Evolutionary conservation across 2,888 invertebrate species (phyloP).

Genomic region (Lypha dubia): DNA sequence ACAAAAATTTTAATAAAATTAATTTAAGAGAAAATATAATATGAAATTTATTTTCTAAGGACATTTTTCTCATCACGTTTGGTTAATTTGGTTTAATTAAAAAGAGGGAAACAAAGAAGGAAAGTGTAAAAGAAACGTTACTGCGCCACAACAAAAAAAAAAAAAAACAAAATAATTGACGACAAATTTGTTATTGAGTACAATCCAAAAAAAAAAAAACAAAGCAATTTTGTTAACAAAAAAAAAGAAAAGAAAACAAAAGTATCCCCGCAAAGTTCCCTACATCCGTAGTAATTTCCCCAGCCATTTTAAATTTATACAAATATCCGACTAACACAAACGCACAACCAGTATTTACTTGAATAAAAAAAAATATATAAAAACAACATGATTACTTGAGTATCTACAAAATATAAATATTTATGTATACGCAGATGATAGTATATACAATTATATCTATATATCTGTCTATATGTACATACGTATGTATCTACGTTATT

Average conservation of each 20-base stretch:
- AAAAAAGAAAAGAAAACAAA: conserved; percentile 5
- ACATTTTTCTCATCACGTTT: conserved; percentile 3
- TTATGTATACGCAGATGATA: background rate
- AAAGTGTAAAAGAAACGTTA: background rate
- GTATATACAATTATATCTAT: background rate
- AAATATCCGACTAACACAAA: background rate
- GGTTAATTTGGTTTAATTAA: conserved; percentile 16
- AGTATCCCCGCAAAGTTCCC: background rate
- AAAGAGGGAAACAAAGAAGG: conserved; percentile 9
- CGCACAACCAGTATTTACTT: background rate
- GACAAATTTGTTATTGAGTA: conserved; percentile 1
- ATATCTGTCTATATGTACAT: background rate
- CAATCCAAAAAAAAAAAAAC: conserved; percentile 1
- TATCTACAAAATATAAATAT: background rate
- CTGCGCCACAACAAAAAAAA: conserved; percentile 13
- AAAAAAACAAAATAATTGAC: background rate
- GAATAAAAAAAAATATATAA: background rate
- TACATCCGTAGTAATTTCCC: background rate
- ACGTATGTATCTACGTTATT: background rate
- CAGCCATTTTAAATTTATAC: background rate
- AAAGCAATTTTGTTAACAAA: conserved; percentile 6
- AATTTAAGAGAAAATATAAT: background rate
- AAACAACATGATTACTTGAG: background rate
- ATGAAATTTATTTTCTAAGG: conserved; percentile 7
- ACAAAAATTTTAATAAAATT: conserved; percentile 9